A percentile compares a stretch with the other conserved stretches of the same genome.
Evolutionary conservation across 2,113 vertebrate genomes (phyloP).

Genomic region (Bufo bufo): DNA sequence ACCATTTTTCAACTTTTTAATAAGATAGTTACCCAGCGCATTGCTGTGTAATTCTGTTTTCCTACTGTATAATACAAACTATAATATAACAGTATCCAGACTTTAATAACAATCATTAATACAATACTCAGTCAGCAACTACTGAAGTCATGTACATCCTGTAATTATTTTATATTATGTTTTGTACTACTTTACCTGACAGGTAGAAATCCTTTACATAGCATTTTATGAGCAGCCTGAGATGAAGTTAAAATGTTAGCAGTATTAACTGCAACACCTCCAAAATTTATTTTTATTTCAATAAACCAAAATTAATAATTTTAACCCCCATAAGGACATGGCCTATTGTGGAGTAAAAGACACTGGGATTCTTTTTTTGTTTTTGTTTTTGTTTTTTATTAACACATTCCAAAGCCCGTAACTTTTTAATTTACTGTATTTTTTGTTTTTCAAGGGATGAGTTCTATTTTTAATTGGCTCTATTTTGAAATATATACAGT

Average conservation of each 20-base stretch:
- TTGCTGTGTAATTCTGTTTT: neutral
- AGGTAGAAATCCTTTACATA: neutral
- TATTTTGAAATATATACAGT: too few relatives aligned
- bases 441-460: too few relatives aligned
- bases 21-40: neutral
- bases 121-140: neutral
- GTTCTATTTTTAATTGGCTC: too few relatives aligned
- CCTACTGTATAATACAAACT: neutral
- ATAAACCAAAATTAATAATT: neutral
- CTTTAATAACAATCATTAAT: neutral
- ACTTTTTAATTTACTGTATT: too few relatives aligned
- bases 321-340: too few relatives aligned
- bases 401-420: too few relatives aligned
- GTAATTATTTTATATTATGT: constrained; percentile 13
- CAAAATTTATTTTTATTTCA: neutral
- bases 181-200: neutral
- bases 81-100: neutral
- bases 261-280: neutral
- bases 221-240: neutral
- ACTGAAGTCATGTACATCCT: neutral
- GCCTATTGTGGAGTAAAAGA: too few relatives aligned
- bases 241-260: neutral
- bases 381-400: too few relatives aligned
- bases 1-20: neutral
- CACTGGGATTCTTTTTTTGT: too few relatives aligned